Evolutionary conservation across 2,888 invertebrate species (phyloP), one percentile per base, ranked within the genome.

Genomic region (Andrena marginata): DNA sequence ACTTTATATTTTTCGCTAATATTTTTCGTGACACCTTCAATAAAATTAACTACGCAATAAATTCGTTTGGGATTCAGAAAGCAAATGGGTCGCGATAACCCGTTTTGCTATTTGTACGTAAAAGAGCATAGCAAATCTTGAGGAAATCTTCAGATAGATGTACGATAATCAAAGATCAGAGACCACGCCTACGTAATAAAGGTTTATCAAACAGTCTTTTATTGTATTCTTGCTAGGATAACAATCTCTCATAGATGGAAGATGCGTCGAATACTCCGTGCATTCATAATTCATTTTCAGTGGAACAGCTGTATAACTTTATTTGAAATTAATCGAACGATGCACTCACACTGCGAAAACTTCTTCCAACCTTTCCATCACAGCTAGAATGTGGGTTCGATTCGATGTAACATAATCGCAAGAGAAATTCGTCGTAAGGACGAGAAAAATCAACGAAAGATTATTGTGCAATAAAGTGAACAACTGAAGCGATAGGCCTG

Each of bases 131-230:
- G 33, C 1, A 42, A 64, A 65, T 26, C 64, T 31, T 35, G 1
- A 8, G 20, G 65, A 54, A 49, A 79, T 80, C 76, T 72, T 70
- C 54, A 31, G 42, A 49, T 63, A 85, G 87, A 76, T 79, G 33
- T 64, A 59, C 31, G 80, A 87, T 87, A 81, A 85, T 87, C 80
- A 77, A 70, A 75, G 72, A 83, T 84, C 78, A 79, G 31, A 42
- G 26, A 29, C 16, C 74, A 51, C 74, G 67, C 64, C 64, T 29
- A 60, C 77, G 70, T 31, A 65, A 65, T 67, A 48, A 59, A 49
- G 62, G 59, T 64, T 88, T 81, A 86, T 88, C 85, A 81, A 71
- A 81, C 78, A 63, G 72, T 59, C 73, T 54, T 42, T 71, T 59
- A 82, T 77, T 82, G 80, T 80, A 73, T 74, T 82, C 75, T 71